Percentiles rank a stretch among this genome's conserved stretches.
Evolutionary conservation across 2,113 vertebrate genomes (phyloP).

Genomic region (Bufo gargarizans): DNA sequence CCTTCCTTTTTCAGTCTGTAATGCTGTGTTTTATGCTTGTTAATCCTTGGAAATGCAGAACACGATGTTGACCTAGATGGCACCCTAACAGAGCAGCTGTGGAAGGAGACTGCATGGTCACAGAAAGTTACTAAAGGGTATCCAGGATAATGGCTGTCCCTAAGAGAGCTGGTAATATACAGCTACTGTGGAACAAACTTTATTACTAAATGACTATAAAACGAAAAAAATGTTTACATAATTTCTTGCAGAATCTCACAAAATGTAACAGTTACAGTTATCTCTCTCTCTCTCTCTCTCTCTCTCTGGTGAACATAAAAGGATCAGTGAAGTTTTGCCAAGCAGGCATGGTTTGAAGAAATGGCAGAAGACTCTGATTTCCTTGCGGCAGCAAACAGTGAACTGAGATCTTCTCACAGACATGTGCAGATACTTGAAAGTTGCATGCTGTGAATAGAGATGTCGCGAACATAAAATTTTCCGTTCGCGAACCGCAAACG

Average conservation of each 20-base stretch:
- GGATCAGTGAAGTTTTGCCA: not conserved
- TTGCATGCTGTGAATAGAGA: too few relatives aligned
- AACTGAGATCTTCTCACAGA: too few relatives aligned
- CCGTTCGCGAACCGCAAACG: too few relatives aligned
- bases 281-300: not conserved
- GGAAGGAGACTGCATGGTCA: not conserved
- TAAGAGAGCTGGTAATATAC: too few relatives aligned
- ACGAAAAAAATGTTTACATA: not conserved
- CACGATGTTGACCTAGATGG: not conserved
- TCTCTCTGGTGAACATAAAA: not conserved
- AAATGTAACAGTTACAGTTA: not conserved
- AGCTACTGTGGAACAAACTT: not conserved
- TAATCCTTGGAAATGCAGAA: not conserved
- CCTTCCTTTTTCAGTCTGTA: not conserved
- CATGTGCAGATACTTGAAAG: too few relatives aligned
- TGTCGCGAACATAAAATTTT: too few relatives aligned
- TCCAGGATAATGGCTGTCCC: not conserved
- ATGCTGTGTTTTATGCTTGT: not conserved
- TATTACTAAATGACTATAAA: not conserved
- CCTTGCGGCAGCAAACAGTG: too few relatives aligned
- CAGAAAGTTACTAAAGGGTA: not conserved
- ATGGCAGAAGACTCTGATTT: too few relatives aligned
- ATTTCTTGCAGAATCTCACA: not conserved
- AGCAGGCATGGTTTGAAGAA: too few relatives aligned
- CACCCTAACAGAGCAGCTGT: not conserved